Evolutionary conservation across 2,888 invertebrate species (phyloP).

Genomic region (Aphidoletes aphidimyza): DNA sequence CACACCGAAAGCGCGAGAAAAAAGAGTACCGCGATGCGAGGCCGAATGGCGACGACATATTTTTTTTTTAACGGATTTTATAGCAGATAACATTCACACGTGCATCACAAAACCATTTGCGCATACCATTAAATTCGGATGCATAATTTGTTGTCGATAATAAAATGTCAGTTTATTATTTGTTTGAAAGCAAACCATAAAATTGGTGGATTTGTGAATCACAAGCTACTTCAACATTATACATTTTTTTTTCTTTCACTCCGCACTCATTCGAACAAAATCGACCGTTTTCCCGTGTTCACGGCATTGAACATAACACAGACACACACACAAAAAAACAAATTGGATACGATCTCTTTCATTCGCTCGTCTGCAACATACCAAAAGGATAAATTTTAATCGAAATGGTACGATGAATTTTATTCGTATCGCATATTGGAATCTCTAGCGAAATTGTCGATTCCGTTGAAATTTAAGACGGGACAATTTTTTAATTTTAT

Average conservation of each 20-base stretch:
- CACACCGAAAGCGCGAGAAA: background rate
- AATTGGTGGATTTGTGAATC: background rate
- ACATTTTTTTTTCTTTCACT: too few relatives aligned
- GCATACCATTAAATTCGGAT: slow-evolving; percentile 38
- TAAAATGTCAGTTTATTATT: slow-evolving; percentile 35
- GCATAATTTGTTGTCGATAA: slow-evolving; percentile 41
- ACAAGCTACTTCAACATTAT: background rate
- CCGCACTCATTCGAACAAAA: background rate
- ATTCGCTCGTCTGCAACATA: background rate
- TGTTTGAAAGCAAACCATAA: slow-evolving; percentile 42
- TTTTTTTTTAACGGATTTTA: slow-evolving; percentile 1
- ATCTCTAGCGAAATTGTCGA: slow-evolving; percentile 10
- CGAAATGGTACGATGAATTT: slow-evolving; percentile 47
- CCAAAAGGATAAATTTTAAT: slow-evolving; percentile 2
- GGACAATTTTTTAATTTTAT: background rate
- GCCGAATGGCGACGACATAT: background rate
- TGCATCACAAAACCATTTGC: slow-evolving; percentile 18
- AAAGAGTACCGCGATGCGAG: background rate
- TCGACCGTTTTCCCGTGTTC: background rate
- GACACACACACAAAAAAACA: too few relatives aligned
- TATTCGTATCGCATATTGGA: background rate
- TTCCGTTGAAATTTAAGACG: slow-evolving; percentile 34
- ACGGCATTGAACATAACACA: background rate
- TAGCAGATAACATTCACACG: slow-evolving; percentile 34
- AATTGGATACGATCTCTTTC: slow-evolving; percentile 20